These are phyloP conservation scores for Lysandra bellargus DNA, from an alignment of 2,888 invertebrate genomes.

Conservation along the genomic window DNA sequence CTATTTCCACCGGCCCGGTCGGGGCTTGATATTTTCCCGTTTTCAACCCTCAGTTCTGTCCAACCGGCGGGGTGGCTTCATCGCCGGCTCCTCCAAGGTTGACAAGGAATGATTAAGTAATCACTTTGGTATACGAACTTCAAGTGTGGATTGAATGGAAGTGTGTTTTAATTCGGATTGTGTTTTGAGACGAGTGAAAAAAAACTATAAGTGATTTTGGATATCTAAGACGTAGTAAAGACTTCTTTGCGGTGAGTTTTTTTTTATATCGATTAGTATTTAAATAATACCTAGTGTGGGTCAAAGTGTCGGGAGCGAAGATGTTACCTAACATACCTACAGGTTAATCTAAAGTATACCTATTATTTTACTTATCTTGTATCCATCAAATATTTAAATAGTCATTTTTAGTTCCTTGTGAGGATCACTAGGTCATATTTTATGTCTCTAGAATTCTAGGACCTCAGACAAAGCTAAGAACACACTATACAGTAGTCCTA, in stretches of 20 bases:
- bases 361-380: not conserved
- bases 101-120: conserved; percentile 71
- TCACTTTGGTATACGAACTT: conserved; percentile 47
- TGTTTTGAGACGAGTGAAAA: conserved; percentile 12
- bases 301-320: conserved; percentile 69
- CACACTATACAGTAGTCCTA: not conserved
- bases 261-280: conserved; percentile 56
- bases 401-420: not conserved
- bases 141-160: conserved; percentile 1
- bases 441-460: not conserved
- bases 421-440: not conserved
- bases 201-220: conserved; percentile 7
- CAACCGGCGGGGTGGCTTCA: conserved; percentile 50
- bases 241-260: conserved; percentile 55
- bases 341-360: not conserved
- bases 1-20: conserved; percentile 68
- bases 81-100: conserved; percentile 46
- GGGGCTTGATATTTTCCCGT: conserved; percentile 75
- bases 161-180: conserved; percentile 20
- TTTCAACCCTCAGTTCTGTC: conserved; percentile 67
- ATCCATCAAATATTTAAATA: not conserved
- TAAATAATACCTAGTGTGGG: conserved; percentile 54
- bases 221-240: conserved; percentile 40
- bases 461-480: not conserved
- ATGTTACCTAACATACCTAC: conserved; percentile 58